Evolutionary conservation across 2,888 invertebrate species (phyloP).

Genomic region (Epirrhoe tristata): DNA sequence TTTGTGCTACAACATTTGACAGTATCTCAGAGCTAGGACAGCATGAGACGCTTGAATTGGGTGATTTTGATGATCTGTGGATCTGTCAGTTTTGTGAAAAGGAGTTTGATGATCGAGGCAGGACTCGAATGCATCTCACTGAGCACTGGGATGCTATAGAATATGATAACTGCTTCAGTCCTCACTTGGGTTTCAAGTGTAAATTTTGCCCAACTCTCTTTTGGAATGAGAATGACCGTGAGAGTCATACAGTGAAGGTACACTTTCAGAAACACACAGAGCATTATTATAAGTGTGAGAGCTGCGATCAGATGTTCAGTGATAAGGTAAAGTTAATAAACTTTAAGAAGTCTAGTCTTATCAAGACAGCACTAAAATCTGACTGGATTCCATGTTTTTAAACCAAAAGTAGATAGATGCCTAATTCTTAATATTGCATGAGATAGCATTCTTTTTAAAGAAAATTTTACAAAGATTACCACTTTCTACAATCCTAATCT

Average conservation of each 20-base stretch:
- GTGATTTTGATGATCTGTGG: slow-evolving; percentile 77
- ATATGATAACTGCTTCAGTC: slow-evolving; percentile 77
- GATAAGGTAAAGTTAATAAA: slow-evolving; percentile 67
- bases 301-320: slow-evolving; percentile 71
- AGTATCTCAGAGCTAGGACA: slow-evolving; percentile 62
- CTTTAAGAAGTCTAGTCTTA: too few species aligned
- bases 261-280: slow-evolving; percentile 68
- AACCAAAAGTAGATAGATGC: too few species aligned
- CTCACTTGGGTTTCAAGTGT: slow-evolving; percentile 81
- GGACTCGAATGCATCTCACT: slow-evolving; percentile 66
- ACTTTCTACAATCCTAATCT: too few species aligned
- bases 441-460: too few species aligned
- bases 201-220: slow-evolving; percentile 77
- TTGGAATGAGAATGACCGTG: slow-evolving; percentile 81
- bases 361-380: too few species aligned
- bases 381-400: too few species aligned
- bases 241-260: slow-evolving; percentile 71
- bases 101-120: slow-evolving; percentile 72
- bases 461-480: too few species aligned
- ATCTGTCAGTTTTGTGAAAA: slow-evolving; percentile 82
- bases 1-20: slow-evolving; percentile 74
- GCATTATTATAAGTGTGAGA: slow-evolving; percentile 73
- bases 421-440: too few species aligned
- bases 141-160: slow-evolving; percentile 69
- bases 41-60: slow-evolving; percentile 66